Evolutionary conservation across 2,113 vertebrate genomes (phyloP).

Genomic region (Lontra canadensis): DNA sequence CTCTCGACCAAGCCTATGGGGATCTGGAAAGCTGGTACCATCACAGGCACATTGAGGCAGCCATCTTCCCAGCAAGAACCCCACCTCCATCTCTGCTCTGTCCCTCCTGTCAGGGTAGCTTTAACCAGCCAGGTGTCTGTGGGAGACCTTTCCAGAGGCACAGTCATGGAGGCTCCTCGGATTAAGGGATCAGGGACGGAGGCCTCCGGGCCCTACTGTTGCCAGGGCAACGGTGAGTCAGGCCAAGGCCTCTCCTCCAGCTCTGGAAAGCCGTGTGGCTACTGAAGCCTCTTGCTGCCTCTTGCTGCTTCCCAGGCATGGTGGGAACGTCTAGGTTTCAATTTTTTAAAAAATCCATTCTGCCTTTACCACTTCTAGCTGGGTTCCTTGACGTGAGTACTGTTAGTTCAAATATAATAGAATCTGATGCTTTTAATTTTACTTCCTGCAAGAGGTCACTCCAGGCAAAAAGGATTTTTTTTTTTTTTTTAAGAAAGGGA

Average conservation of each 20-base stretch:
- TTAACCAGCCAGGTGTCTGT: slow-evolving; percentile 40
- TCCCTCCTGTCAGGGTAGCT: not conserved
- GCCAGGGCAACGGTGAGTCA: slow-evolving; percentile 67
- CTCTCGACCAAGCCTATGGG: not conserved
- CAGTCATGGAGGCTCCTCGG: slow-evolving; percentile 46
- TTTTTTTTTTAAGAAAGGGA: not conserved
- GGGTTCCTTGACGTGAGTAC: slow-evolving; percentile 24
- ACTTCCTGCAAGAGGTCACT: not conserved
- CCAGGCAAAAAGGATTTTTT: not conserved
- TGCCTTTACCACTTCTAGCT: not conserved
- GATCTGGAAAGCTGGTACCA: not conserved
- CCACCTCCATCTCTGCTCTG: not conserved
- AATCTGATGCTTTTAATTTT: not conserved
- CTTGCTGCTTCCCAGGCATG: not conserved
- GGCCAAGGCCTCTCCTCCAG: slow-evolving; percentile 53
- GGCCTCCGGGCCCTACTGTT: slow-evolving; percentile 64
- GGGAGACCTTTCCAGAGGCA: slow-evolving; percentile 27
- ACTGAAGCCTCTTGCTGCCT: not conserved
- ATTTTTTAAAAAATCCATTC: not conserved
- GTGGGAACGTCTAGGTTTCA: not conserved
- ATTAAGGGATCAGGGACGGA: slow-evolving; percentile 66
- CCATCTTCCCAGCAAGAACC: not conserved
- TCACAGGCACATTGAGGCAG: not conserved
- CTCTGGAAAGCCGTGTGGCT: slow-evolving; percentile 38
- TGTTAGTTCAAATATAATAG: slow-evolving; percentile 17